Evolutionary conservation across 2,888 invertebrate genomes (phyloP).

Genomic region (Caenorhabditis wallacei): DNA sequence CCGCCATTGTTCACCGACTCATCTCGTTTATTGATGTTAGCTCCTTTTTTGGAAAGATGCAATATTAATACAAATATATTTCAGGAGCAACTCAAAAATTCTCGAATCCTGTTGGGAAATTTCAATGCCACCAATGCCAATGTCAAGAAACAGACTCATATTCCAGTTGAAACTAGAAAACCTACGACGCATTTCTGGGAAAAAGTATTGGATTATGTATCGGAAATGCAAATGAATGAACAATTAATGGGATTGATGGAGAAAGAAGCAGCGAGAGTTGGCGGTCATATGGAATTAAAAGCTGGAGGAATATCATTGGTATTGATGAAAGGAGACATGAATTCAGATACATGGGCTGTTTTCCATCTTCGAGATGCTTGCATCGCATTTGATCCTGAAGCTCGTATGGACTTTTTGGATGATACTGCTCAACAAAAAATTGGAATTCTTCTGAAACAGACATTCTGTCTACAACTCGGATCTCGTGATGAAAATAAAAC

Average conservation of each 20-base stretch:
- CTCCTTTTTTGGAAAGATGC: no score
- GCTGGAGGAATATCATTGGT: conserved; percentile 76
- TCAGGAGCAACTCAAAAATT: conserved; percentile 78
- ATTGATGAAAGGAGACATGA: conserved; percentile 82
- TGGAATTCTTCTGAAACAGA: conserved; percentile 73
- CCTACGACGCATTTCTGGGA: conserved; percentile 69
- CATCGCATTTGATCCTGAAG: conserved; percentile 72
- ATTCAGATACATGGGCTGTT: conserved; percentile 79
- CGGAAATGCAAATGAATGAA: conserved; percentile 67
- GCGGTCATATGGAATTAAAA: conserved; percentile 76
- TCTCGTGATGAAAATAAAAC: conserved; percentile 27
- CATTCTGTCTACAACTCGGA: conserved; percentile 75
- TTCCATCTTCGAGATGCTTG: conserved; percentile 78
- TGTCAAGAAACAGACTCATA: conserved; percentile 23
- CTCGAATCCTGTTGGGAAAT: conserved; percentile 72
- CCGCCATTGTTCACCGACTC: conserved; percentile 96
- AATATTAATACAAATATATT: not conserved
- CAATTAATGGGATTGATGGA: conserved; percentile 66
- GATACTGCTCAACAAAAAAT: conserved; percentile 52
- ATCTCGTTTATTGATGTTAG: conserved; percentile 94
- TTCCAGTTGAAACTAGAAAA: conserved; percentile 25
- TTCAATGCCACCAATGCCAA: conserved; percentile 32
- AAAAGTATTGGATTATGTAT: conserved; percentile 66
- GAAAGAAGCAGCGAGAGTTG: conserved; percentile 67
- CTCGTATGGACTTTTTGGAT: conserved; percentile 62